phyloP scores from a whole-genome alignment of 2,888 invertebrate genomes.

The Dysmachus trigonus region DNA sequence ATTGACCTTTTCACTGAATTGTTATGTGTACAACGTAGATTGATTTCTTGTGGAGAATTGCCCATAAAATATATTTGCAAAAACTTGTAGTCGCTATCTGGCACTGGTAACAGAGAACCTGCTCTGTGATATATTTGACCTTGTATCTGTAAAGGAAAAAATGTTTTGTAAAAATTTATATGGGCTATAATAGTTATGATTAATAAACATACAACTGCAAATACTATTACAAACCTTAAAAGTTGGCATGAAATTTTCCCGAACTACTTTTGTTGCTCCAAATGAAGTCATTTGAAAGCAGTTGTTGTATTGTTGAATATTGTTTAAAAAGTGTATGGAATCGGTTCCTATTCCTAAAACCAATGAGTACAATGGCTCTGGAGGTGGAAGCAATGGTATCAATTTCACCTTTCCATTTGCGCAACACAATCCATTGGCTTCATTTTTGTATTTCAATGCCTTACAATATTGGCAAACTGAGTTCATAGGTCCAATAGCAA shows the following conservation, averaged over 20 bases:
- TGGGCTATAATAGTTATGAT: not conserved
- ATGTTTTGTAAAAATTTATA: not conserved
- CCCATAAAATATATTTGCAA: conserved; percentile 38
- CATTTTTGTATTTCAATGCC: not conserved
- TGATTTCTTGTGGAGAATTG: conserved; percentile 14
- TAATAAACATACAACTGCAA: conserved; percentile 3
- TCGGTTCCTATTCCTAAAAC: conserved; percentile 37
- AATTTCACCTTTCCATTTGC: conserved; percentile 39
- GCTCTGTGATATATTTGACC: not conserved
- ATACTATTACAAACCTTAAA: conserved; percentile 20
- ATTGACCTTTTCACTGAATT: conserved; percentile 46
- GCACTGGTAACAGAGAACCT: not conserved
- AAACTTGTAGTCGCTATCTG: conserved; percentile 30
- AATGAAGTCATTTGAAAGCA: conserved; percentile 38
- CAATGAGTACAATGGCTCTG: conserved; percentile 38
- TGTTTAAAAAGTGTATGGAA: conserved; percentile 46
- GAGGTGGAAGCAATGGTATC: conserved; percentile 6
- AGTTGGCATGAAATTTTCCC: conserved; percentile 44
- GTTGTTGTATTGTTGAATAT: conserved; percentile 37
- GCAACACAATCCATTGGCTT: not conserved
- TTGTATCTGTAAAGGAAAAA: not conserved
- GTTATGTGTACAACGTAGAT: conserved; percentile 1
- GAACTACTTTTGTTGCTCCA: conserved; percentile 39
- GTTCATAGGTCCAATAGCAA: conserved; percentile 20
- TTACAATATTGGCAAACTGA: not conserved